Evolutionary conservation across 1,140 invertebrate genomes (phyloP).

Genomic region (Euwallacea similis): DNA sequence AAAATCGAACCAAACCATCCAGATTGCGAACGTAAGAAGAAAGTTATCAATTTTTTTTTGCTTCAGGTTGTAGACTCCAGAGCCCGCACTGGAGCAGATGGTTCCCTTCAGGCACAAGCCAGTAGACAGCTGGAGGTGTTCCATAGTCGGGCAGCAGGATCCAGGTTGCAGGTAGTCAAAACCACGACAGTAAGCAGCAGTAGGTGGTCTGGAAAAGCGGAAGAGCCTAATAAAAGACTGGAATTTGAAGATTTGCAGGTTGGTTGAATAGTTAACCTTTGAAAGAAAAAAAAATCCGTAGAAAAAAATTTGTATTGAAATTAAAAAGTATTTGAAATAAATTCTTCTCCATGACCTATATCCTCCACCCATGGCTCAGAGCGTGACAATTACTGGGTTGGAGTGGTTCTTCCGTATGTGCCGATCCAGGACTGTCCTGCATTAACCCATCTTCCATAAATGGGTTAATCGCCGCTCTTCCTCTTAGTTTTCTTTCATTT

Average conservation of each 20-base stretch:
- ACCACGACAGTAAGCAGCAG: slow-evolving; percentile 58
- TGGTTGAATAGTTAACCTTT: slow-evolving; percentile 9
- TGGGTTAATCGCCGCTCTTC: no score
- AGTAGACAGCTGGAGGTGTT: slow-evolving; percentile 59
- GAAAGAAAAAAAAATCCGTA: background rate
- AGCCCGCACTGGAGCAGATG: slow-evolving; percentile 52
- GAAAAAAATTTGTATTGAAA: no score
- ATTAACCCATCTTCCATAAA: no score
- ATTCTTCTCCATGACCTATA: no score
- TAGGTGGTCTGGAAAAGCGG: slow-evolving; percentile 53
- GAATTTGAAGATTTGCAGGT: slow-evolving; percentile 51
- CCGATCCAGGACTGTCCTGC: no score
- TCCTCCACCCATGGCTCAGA: no score
- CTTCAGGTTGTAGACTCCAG: slow-evolving; percentile 59
- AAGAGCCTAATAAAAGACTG: slow-evolving; percentile 45
- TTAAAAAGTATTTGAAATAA: no score
- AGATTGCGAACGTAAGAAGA: no score
- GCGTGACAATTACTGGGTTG: no score
- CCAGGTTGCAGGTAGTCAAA: slow-evolving; percentile 58
- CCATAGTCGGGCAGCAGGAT: slow-evolving; percentile 56
- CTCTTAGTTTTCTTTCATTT: no score
- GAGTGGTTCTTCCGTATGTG: no score
- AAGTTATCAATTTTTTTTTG: background rate
- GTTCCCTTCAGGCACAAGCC: slow-evolving; percentile 55
- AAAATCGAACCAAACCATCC: no score